Evolutionary conservation across 1,140 invertebrate species (phyloP), one percentile per base, ranked within the genome.

Genomic region (Leptinotarsa defecta): DNA sequence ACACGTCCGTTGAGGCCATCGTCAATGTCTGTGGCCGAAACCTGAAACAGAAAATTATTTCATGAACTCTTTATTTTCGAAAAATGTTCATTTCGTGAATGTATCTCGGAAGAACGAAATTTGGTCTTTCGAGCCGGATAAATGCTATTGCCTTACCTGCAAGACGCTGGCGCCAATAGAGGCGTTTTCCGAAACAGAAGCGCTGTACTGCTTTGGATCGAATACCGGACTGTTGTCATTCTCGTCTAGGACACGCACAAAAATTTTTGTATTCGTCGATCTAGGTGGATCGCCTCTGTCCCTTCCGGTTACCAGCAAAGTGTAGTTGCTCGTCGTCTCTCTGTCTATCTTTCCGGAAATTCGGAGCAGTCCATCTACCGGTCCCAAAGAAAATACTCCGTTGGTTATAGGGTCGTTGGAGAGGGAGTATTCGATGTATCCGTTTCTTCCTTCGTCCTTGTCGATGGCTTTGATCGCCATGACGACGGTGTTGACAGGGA

Each of bases 151-250:
- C 19, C 78, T 83, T 84, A 94, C 93, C 88, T 95, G 93, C 1
- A 97, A 85, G 0, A 98, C 93, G 81, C 93, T 96, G 3, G 94
- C 92, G 2, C 96, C 96, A 74, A 98, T 95, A 77, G 92, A 94
- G n/a, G 95, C 94, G 86, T 98, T 96, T 86, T 99, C 97, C 2
- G 94, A 91, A 11, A 98, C 92, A 0, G 92, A 93, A 2, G 94
- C 92, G 52, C 92, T 94, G 83, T 98, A 98, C 80, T 94, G 92
- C 79, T 92, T 91, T 0, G 94, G 94, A 84, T 95, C 92, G 86
- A 98, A 98, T 6, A 94, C 89, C 0, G 97, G 97, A 76, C 92
- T 92, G 85, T 98, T 98, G 85, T 98, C 97, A 85, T 98, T 99
- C 84, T 95, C 94, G 84, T 98, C 97, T 27, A 95, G 86, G 48